Percentiles rank a stretch among this genome's conserved stretches.
These are phyloP conservation scores for Apaloderma vittatum DNA, from an alignment of 2,113 vertebrate species.

Conservation along the genomic window DNA sequence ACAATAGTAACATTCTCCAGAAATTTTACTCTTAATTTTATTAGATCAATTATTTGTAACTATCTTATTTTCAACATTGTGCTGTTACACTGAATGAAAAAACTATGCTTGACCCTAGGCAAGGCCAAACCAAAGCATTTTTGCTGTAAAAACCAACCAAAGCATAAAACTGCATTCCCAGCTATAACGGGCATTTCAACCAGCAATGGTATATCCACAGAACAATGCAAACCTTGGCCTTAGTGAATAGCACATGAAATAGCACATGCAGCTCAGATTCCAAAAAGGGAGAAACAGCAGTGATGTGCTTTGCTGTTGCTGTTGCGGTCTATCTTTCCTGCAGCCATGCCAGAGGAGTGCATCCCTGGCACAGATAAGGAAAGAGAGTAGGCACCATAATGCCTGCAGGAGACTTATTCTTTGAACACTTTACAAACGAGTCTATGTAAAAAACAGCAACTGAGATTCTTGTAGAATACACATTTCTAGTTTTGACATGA, in stretches of 20 bases:
- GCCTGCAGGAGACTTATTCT: background rate
- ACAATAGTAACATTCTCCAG: background rate
- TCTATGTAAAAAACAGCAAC: background rate
- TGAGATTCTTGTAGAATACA: background rate
- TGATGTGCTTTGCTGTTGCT: background rate
- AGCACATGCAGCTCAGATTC: background rate
- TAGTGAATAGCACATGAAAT: background rate
- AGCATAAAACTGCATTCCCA: background rate
- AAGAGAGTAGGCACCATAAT: background rate
- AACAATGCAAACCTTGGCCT: background rate
- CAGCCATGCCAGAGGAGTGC: background rate
- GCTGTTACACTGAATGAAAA: background rate
- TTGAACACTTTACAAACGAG: background rate
- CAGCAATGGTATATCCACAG: accelerated
- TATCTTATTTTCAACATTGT: background rate
- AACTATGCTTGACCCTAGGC: background rate
- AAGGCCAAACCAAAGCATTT: background rate
- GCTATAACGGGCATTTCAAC: background rate
- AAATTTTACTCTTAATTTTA: background rate
- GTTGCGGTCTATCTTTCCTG: background rate
- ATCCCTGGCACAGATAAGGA: background rate
- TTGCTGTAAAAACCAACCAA: background rate
- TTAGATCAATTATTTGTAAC: background rate
- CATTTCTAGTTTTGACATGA: background rate
- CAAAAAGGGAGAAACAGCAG: background rate